Evolutionary conservation across 1,140 invertebrate genomes (phyloP), one percentile per base, ranked within the genome.

Genomic region (Zaprionus davidi): DNA sequence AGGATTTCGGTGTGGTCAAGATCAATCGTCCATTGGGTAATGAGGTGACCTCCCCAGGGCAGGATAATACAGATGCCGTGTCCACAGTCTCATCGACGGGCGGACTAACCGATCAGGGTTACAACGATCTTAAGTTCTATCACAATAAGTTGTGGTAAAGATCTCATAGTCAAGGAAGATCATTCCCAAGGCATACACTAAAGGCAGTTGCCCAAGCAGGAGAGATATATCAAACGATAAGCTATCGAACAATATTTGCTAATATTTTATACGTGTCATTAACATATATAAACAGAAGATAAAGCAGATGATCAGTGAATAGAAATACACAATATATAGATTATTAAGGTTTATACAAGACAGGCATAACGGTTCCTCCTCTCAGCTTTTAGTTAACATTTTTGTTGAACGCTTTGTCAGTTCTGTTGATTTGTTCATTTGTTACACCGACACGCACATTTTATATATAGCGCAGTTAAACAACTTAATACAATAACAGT

Each of bases 121-220:
- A 93, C 82, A 94, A 95, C 76, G 94, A 95, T 93, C 92, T 95
- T 36, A 95, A 95, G 81, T 95, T 95, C 91, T 95, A 94, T 90
- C 94, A 95, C 91, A 95, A 94, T 78, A 94, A 94, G 72, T 92
- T 95, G 64, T 95, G 94, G 95, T 95, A 94, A 93, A 92, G 0
- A 26, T 4, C 24, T 26, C 4, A 26, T 26, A 26, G 5, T 26
- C 24, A 26, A 26, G 24, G 24, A 26, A 3, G 9, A 34, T 34
- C 3, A 34, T 31, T 31, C 1, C 7, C 28, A 31, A 31, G 0
- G 28, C 7, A 31, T 9, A 31, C 38, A 56, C 20, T 15, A 17
- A 44, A 7, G n/a, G n/a, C 17, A 12, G n/a, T 9, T 44, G 2
- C 41, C 41, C 6, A 11, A 11, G 31, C 3, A 2, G 31, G 12